phyloP scores from a whole-genome alignment of 2,113 vertebrate genomes.

The Melanocharis versteri region DNA sequence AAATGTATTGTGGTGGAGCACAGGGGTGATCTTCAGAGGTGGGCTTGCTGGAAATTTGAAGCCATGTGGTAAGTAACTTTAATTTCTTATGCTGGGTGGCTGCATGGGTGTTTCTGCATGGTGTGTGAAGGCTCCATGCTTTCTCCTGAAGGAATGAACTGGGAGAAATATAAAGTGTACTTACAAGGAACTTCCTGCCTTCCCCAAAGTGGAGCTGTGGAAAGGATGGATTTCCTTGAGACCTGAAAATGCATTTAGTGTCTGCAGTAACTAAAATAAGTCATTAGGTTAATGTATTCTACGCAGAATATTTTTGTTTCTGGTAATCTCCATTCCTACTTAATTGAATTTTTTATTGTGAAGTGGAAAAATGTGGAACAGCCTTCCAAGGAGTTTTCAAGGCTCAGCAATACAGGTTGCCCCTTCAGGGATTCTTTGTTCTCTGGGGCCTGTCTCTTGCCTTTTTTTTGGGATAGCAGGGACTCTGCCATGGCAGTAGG shows the following conservation, averaged over 20 bases:
- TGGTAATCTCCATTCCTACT: neutral
- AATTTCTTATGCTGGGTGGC: neutral
- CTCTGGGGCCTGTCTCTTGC: too few relatives aligned
- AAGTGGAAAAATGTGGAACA: neutral
- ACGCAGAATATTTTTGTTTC: neutral
- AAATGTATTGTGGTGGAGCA: neutral
- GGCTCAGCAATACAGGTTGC: neutral
- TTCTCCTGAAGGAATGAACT: neutral
- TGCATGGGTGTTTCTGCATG: neutral
- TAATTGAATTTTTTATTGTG: neutral
- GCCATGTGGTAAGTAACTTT: neutral
- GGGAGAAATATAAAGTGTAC: neutral
- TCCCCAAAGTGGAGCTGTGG: neutral
- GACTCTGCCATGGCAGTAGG: neutral
- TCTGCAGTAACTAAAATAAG: neutral
- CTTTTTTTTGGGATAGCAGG: fast-evolving
- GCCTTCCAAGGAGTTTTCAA: neutral
- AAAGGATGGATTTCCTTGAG: neutral
- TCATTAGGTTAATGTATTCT: neutral
- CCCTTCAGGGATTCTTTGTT: neutral
- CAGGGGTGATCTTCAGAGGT: neutral
- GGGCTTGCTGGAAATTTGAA: neutral
- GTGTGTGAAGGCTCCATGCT: fast-evolving
- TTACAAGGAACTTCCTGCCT: neutral
- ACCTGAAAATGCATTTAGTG: neutral